phyloP scores from a whole-genome alignment of 2,888 invertebrate species.

The Andrena bicolor region DNA sequence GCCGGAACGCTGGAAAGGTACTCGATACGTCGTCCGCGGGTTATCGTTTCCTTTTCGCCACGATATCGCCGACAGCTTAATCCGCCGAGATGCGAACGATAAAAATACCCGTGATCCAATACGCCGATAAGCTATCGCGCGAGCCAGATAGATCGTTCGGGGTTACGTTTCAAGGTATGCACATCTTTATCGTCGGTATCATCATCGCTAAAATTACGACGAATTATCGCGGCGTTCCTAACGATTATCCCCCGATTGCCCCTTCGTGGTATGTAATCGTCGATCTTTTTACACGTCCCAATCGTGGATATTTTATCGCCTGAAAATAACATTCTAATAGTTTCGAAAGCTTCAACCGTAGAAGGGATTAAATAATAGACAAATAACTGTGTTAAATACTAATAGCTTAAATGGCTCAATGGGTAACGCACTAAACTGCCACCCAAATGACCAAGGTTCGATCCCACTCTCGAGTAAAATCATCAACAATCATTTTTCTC shows the following conservation, averaged over 20 bases:
- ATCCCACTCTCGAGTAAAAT: not conserved
- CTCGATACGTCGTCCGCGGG: conserved; percentile 25
- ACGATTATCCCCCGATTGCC: conserved; percentile 26
- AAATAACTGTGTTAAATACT: too few relatives aligned
- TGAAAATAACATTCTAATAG: conserved; percentile 18
- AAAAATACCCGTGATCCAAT: conserved; percentile 78
- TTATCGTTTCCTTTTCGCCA: conserved; percentile 60
- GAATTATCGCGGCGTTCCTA: conserved; percentile 47
- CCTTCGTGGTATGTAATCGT: conserved; percentile 5
- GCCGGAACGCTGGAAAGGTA: not conserved
- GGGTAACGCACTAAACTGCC: not conserved
- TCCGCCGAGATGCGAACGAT: conserved; percentile 60
- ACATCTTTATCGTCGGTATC: conserved; percentile 42
- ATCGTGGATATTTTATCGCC: conserved; percentile 1
- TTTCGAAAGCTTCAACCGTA: not conserved
- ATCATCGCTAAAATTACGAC: conserved; percentile 77
- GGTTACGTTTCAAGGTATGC: conserved; percentile 48
- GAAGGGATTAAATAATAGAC: too few relatives aligned
- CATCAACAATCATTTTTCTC: not conserved
- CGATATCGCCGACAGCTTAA: conserved; percentile 61
- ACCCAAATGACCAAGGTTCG: not conserved
- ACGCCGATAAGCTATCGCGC: conserved; percentile 74
- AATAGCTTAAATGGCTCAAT: not conserved
- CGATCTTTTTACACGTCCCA: conserved; percentile 15
- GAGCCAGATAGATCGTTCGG: conserved; percentile 59